Evolutionary conservation across 2,113 vertebrate species (phyloP), one percentile per base, ranked within the genome.

Genomic region (Mastomys natalensis): DNA sequence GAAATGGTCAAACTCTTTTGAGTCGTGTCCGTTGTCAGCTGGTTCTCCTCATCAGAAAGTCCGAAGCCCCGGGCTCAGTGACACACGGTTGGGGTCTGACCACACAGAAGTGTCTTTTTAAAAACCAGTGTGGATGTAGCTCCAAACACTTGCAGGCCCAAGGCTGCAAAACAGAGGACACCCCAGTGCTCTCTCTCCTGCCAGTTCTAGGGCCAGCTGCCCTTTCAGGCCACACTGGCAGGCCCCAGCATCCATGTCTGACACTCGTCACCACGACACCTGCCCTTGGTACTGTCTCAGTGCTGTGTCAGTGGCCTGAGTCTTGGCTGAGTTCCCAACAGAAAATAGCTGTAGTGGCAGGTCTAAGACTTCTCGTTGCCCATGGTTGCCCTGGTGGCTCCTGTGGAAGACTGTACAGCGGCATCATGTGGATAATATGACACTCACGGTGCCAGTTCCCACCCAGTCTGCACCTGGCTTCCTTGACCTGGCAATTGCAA

Each of bases 191-290:
- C n/a, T 29, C 48, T 64, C 43, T 66, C 10, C n/a, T 34, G 74
- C 64, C 34, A 22, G 78, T 51, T 7, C n/a, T 9, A 55, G 48
- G 87, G 24, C 74, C 91, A 17, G 72, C 73, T 43, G 76, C 26
- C 68, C 22, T 13, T 37, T 22, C 58, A 21, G 94, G 80, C 26
- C 85, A 26, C 21, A 12, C 9, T 66, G 43, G 73, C 5, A 34
- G 74, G 62, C 19, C 86, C 51, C 1, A 16, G 29, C 11, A 34
- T 10, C 51, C 40, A 10, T 5, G 72, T 87, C 93, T 48, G 86
- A 37, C 95, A 81, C 85, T 95, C 74, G 66, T 17, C 93, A 91
- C 72, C 45, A 34, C 87, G 89, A 93, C 95, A 93, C 93, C 78
- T 97, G 93, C 51, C 81, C 31, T 37, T 9, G 1, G 11, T 22